Evolutionary conservation across 2,888 invertebrate genomes (phyloP), one percentile per base, ranked within the genome.

Genomic region (Augochlorella aurata): DNA sequence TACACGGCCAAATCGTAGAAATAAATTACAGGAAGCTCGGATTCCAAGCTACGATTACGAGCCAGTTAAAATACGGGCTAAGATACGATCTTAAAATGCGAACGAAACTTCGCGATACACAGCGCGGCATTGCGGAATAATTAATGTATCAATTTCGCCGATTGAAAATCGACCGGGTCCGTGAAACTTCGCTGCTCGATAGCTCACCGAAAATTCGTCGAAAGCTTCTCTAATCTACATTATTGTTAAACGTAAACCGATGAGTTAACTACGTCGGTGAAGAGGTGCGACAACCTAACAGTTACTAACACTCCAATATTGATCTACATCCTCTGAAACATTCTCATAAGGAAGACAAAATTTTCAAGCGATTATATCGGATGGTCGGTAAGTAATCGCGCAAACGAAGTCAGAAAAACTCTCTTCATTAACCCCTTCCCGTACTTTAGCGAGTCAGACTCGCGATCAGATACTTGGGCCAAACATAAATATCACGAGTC

Each of bases 61-160:
- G 18, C 14, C 50, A 38, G 10, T 18, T 68, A 61, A 76, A 79
- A 79, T 76, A 76, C 70, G 72, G 47, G 72, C n/a, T 63, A 71
- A 52, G 70, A 52, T 79, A 61, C 24, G 29, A 79, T 71, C 76
- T 54, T 73, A 50, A 68, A 79, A 70, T n/a, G n/a, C 47, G 78
- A 47, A 29, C 12, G 67, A 67, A 67, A 70, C 29, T 29, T 68
- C 44, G 54, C 47, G 38, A 21, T 18, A 47, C 47, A 21, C 21
- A 29, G 24, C 58, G 14, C 65, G 73, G 38, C 14, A 58, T 58
- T 7, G 47, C 9, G 9, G 38, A 67, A 54, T 77, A 74, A 77
- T 74, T 77, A 65, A 77, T 74, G 44, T 16, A 68, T 78, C 74
- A 78, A 78, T 78, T 68, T 50, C 47, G 9, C 44, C 38, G 58